Conservation (phyloP, 2,113 vertebrate species). For the Polypterus bichir region DNA sequence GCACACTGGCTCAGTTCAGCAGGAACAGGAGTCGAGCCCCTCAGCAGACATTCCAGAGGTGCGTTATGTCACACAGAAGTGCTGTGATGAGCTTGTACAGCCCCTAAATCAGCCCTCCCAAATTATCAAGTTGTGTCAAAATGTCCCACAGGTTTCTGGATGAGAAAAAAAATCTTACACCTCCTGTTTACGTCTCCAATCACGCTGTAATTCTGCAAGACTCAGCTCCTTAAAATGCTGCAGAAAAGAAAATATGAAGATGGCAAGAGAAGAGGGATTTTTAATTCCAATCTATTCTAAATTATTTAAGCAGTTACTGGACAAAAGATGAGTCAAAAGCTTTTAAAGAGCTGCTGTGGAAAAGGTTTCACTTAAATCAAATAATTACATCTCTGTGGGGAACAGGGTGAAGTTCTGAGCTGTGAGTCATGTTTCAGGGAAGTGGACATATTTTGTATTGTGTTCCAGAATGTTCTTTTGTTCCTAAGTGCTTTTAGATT, state of each 20-base stretch:
- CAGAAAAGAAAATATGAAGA: neutral
- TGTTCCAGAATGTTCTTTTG: neutral
- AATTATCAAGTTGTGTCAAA: too few relatives aligned
- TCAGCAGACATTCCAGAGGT: constrained; percentile 38
- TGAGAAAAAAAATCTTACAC: too few relatives aligned
- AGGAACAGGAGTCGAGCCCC: constrained; percentile 98
- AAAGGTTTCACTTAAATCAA: neutral
- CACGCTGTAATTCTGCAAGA: too few relatives aligned
- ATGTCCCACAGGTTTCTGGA: too few relatives aligned
- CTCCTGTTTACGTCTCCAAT: too few relatives aligned
- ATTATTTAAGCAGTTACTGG: too few relatives aligned
- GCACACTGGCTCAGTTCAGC: constrained; percentile 99
- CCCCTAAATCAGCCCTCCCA: too few relatives aligned
- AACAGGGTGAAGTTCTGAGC: neutral
- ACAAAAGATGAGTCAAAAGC: too few relatives aligned
- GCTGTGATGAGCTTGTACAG: too few relatives aligned
- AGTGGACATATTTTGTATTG: neutral
- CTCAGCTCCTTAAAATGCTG: too few relatives aligned
- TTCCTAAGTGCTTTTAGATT: neutral
- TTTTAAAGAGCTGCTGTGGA: neutral
- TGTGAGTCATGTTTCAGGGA: neutral
- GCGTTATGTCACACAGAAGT: too few relatives aligned
- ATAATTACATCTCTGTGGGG: neutral
- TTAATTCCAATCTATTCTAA: neutral
- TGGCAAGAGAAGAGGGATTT: neutral